Evolutionary conservation across 30 jellyfish, hydroid and myxozoan species (phyloP), one percentile per base, ranked within the genome.

Genomic region (Sanderia malayensis): DNA sequence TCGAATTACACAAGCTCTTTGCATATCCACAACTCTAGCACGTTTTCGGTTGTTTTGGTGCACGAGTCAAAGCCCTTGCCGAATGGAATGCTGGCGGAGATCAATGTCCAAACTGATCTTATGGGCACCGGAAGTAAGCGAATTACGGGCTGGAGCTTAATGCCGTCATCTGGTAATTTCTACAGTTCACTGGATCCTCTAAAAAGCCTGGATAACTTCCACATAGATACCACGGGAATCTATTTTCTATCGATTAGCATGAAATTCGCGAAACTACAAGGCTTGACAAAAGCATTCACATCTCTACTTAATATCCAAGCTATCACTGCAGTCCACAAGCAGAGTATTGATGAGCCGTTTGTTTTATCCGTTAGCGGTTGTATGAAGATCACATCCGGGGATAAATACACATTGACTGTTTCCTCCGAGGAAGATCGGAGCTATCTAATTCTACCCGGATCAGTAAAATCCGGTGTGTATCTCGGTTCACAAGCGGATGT

Each of bases 261-360:
- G 20, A 79, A 67, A 46, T 72, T 90, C 70, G 33, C 28, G 25
- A 64, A 79, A 44, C 78, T 82, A 3, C 47, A 31, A 6, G 97
- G 97, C 13, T 10, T 76, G n/a, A 60, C 92, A 30, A 65, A 59
- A 44, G 86, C 92, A 4, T 57, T 46, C 28, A 67, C 91, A 4
- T 90, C 94, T 11, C 24, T 82, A 6, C 80, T 67, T n/a, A 90
- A 83, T 65, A 82, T 82, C 52, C 88, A 88, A 44, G 85, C 93
- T 6, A 63, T 82, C 11, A 44, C 76, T 1, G 46, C 86, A 20
- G 88, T 73, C 37, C 21, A 70, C 41, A 34, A 60, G n/a, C 20
- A 68, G 15, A 59, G 29, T 3, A 60, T 59, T n/a, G 72, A 47
- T 19, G 18, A 59, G 0, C 58, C 78, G 7, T 77, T 83, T 61